Evolutionary conservation across 2,797 vertebrate species (phyloP).

Genomic region (Sebastes nivosus): DNA sequence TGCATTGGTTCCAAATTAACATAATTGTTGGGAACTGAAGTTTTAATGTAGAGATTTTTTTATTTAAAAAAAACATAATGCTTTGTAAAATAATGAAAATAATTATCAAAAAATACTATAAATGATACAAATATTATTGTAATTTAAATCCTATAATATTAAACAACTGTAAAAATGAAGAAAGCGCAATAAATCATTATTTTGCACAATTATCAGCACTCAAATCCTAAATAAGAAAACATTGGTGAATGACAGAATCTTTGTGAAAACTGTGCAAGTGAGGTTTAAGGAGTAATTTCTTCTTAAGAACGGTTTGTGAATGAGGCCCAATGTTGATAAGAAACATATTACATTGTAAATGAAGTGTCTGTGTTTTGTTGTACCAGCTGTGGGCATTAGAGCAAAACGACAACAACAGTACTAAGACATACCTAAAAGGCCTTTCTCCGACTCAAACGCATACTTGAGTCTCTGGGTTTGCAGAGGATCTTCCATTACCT

Average conservation of each 20-base stretch:
- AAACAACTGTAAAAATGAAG: not conserved
- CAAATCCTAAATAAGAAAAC: not conserved
- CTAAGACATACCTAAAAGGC: conserved; percentile 89
- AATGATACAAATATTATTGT: too few relatives aligned
- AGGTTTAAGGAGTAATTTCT: too few relatives aligned
- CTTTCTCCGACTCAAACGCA: conserved; percentile 98
- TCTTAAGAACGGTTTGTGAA: too few relatives aligned
- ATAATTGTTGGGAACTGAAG: too few relatives aligned
- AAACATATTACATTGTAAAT: not conserved
- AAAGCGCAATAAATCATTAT: too few relatives aligned
- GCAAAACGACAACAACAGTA: not conserved
- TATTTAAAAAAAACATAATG: too few relatives aligned
- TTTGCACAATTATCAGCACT: not conserved
- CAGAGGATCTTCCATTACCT: conserved; percentile 94
- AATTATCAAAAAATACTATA: too few relatives aligned
- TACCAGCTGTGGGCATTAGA: not conserved
- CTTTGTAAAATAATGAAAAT: too few relatives aligned
- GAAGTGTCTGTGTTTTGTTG: not conserved
- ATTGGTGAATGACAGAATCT: not conserved
- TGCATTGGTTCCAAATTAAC: too few relatives aligned
- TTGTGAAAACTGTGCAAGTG: too few relatives aligned
- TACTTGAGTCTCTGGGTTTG: conserved; percentile 95
- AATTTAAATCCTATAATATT: not conserved
- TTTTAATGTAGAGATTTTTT: too few relatives aligned
- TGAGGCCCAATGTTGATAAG: not conserved